Conservation (phyloP, 2,888 invertebrate species). For the Glomeris marginata region DNA sequence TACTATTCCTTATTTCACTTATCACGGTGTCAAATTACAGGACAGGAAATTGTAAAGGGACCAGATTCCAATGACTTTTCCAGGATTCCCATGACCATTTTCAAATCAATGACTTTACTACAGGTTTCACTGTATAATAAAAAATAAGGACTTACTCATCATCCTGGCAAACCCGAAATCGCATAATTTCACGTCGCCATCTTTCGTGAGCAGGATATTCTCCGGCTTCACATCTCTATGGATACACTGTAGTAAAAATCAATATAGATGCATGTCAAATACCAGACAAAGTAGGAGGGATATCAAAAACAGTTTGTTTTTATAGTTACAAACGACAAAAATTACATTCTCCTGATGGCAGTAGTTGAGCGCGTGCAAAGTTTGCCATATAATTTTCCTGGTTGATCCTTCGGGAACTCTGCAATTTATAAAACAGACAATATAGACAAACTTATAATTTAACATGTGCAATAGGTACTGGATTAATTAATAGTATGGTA, state of each 20-base stretch:
- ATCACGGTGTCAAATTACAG: too few relatives aligned
- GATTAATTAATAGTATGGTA: not conserved
- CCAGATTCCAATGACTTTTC: too few relatives aligned
- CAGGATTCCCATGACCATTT: too few relatives aligned
- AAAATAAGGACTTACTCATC: conserved; percentile 51
- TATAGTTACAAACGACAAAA: not conserved
- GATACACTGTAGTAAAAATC: conserved; percentile 44
- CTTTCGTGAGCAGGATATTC: conserved; percentile 84
- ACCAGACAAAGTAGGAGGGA: not conserved
- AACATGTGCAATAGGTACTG: not conserved
- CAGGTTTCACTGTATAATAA: too few relatives aligned
- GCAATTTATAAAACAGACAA: conserved; percentile 16
- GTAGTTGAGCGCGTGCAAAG: conserved; percentile 85
- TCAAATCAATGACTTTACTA: not conserved
- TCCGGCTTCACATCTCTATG: conserved; percentile 98
- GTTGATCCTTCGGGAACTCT: conserved; percentile 66
- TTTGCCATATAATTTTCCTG: conserved; percentile 89
- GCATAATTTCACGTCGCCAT: conserved; percentile 89
- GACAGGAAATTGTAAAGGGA: too few relatives aligned
- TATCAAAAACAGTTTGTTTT: not conserved
- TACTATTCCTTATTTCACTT: not conserved
- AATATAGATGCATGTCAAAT: not conserved
- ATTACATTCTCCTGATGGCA: conserved; percentile 77
- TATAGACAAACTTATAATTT: not conserved
- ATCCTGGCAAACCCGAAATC: conserved; percentile 98